These are phyloP conservation scores for Magallana nippona DNA, from an alignment of 2,888 invertebrate genomes.

Conservation along the genomic window DNA sequence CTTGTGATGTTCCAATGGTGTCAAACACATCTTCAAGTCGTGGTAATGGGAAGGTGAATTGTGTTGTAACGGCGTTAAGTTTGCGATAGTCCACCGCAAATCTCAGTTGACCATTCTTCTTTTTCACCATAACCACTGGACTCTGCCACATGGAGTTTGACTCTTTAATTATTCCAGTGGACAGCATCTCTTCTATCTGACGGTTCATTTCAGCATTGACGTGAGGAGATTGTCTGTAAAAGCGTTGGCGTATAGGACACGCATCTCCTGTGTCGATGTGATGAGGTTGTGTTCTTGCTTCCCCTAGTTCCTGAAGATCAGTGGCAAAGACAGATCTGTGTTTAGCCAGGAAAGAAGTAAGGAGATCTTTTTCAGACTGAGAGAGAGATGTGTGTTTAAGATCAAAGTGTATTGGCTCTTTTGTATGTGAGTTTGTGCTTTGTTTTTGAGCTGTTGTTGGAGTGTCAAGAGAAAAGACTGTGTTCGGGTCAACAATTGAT, in stretches of 20 bases:
- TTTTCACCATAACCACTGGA: constrained; percentile 40
- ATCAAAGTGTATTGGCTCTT: constrained; percentile 18
- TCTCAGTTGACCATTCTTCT: constrained; percentile 34
- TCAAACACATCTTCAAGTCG: constrained; percentile 50
- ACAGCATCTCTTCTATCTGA: constrained; percentile 51
- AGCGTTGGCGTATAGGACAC: constrained; percentile 44
- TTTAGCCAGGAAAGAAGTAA: constrained; percentile 30
- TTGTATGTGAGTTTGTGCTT: too few relatives aligned
- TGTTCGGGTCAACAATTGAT: not conserved
- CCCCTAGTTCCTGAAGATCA: constrained; percentile 30
- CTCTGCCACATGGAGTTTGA: constrained; percentile 50
- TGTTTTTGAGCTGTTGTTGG: not conserved
- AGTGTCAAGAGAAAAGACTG: constrained; percentile 1
- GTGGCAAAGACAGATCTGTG: constrained; percentile 43
- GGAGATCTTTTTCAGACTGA: not conserved
- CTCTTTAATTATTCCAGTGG: constrained; percentile 47
- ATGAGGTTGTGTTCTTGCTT: constrained; percentile 40
- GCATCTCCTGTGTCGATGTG: constrained; percentile 54
- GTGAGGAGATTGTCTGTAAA: constrained; percentile 47
- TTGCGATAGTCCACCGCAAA: constrained; percentile 44
- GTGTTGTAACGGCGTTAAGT: constrained; percentile 41
- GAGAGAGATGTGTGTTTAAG: constrained; percentile 27
- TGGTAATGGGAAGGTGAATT: constrained; percentile 47
- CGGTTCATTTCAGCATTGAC: constrained; percentile 51
- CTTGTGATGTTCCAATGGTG: constrained; percentile 37